phyloP scores from a whole-genome alignment of 2,888 invertebrate species.

The Sicus ferrugineus region DNA sequence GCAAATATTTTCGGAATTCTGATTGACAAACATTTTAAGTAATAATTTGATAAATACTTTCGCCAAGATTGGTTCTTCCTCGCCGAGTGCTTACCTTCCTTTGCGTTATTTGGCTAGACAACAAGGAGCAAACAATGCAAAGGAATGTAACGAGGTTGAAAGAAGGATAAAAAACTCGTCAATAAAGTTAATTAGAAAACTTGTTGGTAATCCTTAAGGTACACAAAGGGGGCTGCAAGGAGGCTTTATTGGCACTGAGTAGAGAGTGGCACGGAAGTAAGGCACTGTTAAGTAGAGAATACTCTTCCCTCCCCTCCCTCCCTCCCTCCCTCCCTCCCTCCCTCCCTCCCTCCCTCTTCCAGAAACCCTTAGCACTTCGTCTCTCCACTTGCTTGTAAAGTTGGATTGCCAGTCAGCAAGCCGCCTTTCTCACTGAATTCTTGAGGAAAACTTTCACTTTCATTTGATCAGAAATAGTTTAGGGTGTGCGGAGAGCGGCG shows the following conservation, averaged over 20 bases:
- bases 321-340: neutral
- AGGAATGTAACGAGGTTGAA: neutral
- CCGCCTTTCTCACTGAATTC: neutral
- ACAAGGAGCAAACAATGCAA: neutral
- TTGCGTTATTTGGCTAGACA: neutral
- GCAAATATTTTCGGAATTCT: slow-evolving; percentile 6
- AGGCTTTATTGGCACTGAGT: too few species aligned
- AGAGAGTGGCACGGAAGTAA: too few species aligned
- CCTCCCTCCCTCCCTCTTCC: too few species aligned
- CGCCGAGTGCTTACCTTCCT: neutral
- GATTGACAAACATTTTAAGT: slow-evolving; percentile 6
- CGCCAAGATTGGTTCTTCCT: neutral
- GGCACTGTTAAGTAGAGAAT: neutral
- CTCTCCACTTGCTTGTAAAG: too few species aligned
- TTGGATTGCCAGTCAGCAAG: neutral
- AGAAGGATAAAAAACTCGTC: slow-evolving; percentile 12
- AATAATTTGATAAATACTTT: slow-evolving; percentile 12
- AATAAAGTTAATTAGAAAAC: slow-evolving; percentile 31
- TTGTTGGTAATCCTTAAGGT: slow-evolving; percentile 15
- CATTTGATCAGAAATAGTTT: neutral
- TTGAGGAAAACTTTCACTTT: neutral
- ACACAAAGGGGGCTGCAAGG: neutral
- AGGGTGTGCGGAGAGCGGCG: neutral
- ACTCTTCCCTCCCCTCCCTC: neutral
- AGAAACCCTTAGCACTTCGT: too few species aligned